phyloP scores from a whole-genome alignment of 2,113 vertebrate species.

The Tautogolabrus adspersus region DNA sequence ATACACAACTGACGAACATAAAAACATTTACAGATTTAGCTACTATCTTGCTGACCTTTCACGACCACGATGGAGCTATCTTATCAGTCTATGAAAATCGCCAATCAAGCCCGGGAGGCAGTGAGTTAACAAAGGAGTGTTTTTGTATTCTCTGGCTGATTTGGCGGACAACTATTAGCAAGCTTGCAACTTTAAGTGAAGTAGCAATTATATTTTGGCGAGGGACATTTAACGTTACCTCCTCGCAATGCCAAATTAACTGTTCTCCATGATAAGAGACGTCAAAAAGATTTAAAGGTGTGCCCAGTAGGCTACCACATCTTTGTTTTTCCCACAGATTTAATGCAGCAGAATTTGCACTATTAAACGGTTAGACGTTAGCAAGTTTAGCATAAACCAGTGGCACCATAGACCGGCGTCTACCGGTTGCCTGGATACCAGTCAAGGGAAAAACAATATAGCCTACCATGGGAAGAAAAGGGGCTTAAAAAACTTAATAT shows the following conservation, averaged over 20 bases:
- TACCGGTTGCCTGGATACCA: slow-evolving; percentile 69
- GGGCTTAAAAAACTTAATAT: too few relatives aligned
- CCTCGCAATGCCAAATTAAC: background rate
- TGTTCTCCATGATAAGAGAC: background rate
- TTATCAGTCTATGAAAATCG: slow-evolving; percentile 83
- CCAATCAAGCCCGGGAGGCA: slow-evolving; percentile 84
- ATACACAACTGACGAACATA: too few relatives aligned
- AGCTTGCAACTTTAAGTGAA: slow-evolving; percentile 8
- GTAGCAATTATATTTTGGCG: background rate
- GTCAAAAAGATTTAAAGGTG: too few relatives aligned
- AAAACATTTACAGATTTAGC: too few relatives aligned
- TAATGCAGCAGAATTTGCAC: too few relatives aligned
- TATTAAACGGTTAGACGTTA: too few relatives aligned
- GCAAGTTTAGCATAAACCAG: too few relatives aligned
- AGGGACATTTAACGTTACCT: background rate
- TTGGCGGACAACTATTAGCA: background rate
- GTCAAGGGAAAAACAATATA: background rate
- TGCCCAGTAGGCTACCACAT: too few relatives aligned
- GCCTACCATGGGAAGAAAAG: too few relatives aligned
- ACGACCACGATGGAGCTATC: slow-evolving; percentile 83
- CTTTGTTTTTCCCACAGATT: too few relatives aligned
- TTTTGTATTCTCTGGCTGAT: background rate
- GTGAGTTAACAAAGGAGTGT: slow-evolving; percentile 74
- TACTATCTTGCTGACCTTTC: too few relatives aligned
- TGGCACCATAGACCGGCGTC: slow-evolving; percentile 31